Percentiles rank a stretch among this genome's conserved stretches.
These are phyloP conservation scores for Mugil cephalus DNA, from an alignment of 2,113 vertebrate species.

Conservation along the genomic window DNA sequence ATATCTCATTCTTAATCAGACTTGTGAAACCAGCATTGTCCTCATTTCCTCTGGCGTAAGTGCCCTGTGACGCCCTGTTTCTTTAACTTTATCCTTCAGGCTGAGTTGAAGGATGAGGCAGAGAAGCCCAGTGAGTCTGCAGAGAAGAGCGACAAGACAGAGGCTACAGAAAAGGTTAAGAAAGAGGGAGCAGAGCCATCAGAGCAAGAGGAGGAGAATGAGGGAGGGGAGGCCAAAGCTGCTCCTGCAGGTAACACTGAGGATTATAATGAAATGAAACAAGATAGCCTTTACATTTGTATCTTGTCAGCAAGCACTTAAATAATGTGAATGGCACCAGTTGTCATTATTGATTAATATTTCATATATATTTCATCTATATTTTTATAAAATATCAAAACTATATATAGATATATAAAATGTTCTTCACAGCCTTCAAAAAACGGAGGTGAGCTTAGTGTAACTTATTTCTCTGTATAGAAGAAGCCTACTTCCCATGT, in stretches of 20 bases:
- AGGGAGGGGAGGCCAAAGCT: slow-evolving; percentile 72
- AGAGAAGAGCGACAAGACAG: slow-evolving; percentile 87
- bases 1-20: not conserved
- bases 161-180: slow-evolving; percentile 78
- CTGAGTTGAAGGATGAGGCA: slow-evolving; percentile 89
- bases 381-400: too few relatives aligned
- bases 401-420: too few relatives aligned
- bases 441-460: too few relatives aligned
- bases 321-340: not conserved
- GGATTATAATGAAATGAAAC: too few relatives aligned
- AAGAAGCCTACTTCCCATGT: too few relatives aligned
- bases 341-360: too few relatives aligned
- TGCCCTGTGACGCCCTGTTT: not conserved
- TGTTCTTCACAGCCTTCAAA: too few relatives aligned
- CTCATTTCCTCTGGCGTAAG: not conserved
- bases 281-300: not conserved
- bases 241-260: slow-evolving; percentile 60
- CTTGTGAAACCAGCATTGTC: not conserved
- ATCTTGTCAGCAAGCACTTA: not conserved
- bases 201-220: slow-evolving; percentile 77
- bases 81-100: slow-evolving; percentile 74
- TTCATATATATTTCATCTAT: too few relatives aligned
- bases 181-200: slow-evolving; percentile 72
- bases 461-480: too few relatives aligned
- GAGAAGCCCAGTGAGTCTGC: slow-evolving; percentile 85